Evolutionary conservation across 30 jellyfish, hydroid and myxozoan species (phyloP).

Genomic region (Pelagia noctiluca): DNA sequence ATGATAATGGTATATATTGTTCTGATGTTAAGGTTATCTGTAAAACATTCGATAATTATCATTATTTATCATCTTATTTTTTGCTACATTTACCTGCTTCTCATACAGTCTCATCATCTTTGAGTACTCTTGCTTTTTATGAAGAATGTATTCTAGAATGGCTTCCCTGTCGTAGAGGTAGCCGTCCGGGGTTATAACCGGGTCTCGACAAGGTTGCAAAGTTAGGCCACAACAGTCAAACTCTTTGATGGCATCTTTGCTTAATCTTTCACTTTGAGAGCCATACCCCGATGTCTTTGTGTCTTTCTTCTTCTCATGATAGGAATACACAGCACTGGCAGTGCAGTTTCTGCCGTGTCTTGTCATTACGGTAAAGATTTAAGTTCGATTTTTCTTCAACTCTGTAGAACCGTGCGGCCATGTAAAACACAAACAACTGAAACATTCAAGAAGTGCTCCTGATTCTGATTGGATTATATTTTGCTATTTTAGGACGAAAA

Average conservation of each 20-base stretch:
- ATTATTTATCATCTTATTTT: no score
- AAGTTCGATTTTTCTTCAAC: no score
- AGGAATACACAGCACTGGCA: constrained; percentile 97
- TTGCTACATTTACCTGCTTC: constrained; percentile 77
- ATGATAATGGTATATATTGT: no score
- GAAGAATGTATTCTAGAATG: constrained; percentile 81
- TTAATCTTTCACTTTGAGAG: constrained; percentile 80
- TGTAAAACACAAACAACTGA: no score
- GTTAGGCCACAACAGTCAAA: constrained; percentile 98
- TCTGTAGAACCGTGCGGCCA: no score
- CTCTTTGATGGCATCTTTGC: constrained; percentile 92
- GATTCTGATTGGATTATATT: no score
- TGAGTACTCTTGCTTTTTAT: constrained; percentile 82
- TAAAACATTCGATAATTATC: no score
- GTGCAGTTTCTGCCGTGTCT: constrained; percentile 96
- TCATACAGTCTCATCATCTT: constrained; percentile 80
- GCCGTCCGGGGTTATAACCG: constrained; percentile 95
- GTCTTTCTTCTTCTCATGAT: constrained; percentile 95
- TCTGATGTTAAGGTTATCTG: no score
- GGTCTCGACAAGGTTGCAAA: constrained; percentile 95
- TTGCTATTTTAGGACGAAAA: no score
- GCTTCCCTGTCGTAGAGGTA: constrained; percentile 94
- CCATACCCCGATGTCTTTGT: constrained; percentile 97
- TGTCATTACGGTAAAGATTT: no score
- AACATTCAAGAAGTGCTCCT: no score